Evolutionary conservation across 2,113 vertebrate genomes (phyloP).

Genomic region (Turdus rufiventris): DNA sequence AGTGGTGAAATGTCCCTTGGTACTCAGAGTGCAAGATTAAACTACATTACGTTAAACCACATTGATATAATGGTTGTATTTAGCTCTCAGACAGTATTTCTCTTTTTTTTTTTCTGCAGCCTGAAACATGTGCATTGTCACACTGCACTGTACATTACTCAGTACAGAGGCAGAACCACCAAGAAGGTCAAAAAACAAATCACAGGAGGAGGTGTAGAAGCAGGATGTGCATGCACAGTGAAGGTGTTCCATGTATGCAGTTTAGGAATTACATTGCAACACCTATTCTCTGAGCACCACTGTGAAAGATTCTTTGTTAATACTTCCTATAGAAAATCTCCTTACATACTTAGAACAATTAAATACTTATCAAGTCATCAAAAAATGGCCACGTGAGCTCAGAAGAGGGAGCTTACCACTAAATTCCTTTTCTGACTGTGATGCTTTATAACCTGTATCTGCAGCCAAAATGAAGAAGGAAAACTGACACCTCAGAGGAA

Average conservation of each 20-base stretch:
- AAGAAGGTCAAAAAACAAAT: background rate
- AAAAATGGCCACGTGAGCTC: background rate
- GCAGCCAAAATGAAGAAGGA: background rate
- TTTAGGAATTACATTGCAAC: background rate
- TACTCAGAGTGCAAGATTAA: background rate
- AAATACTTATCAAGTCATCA: background rate
- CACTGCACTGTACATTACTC: background rate
- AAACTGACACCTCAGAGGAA: background rate
- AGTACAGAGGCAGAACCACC: background rate
- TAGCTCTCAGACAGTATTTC: background rate
- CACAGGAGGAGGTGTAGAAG: background rate
- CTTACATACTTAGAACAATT: background rate
- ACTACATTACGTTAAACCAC: too few relatives aligned
- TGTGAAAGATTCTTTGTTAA: background rate
- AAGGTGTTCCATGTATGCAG: fast-evolving
- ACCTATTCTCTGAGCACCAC: background rate
- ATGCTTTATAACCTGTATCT: fast-evolving
- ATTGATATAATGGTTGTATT: background rate
- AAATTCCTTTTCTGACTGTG: background rate
- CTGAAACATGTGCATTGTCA: background rate
- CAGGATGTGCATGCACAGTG: background rate
- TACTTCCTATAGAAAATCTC: background rate
- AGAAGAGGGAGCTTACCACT: background rate
- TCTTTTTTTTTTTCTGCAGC: background rate
- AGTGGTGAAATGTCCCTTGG: background rate